These are phyloP conservation scores for Forbesichthys agassizii DNA, from an alignment of 2,113 vertebrate genomes.

Conservation along the genomic window DNA sequence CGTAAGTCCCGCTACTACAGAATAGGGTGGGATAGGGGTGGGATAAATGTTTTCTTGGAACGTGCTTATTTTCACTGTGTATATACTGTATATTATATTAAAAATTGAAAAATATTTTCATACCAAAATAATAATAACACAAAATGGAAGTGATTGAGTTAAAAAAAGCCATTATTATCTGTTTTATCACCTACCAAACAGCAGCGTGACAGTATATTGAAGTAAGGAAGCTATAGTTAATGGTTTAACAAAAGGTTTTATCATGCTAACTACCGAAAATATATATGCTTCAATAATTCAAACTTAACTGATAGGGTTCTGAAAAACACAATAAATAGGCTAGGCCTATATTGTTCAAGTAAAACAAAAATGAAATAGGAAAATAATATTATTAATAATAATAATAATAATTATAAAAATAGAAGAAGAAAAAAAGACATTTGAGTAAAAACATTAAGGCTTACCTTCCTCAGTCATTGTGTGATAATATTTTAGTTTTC, in stretches of 20 bases:
- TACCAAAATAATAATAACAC: no score
- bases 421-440: neutral
- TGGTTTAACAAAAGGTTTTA: no score
- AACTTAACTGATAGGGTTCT: constrained; percentile 24
- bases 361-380: constrained; percentile 9
- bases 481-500: constrained; percentile 99
- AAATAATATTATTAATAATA: constrained; percentile 12
- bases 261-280: neutral
- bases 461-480: constrained; percentile 99
- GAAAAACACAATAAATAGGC: constrained; percentile 35
- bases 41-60: no score
- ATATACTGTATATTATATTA: no score
- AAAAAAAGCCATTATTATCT: neutral
- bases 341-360: constrained; percentile 10
- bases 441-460: constrained; percentile 82
- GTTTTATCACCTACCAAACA: constrained; percentile 15
- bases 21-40: no score
- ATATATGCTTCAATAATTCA: neutral
- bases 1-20: no score
- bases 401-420: neutral
- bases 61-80: no score
- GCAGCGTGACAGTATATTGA: neutral
- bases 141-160: no score
- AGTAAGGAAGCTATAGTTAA: neutral
- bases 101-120: no score